Base-by-base conservation (phyloP, 1,140 invertebrate species). In the Ostrea edulis region DNA sequence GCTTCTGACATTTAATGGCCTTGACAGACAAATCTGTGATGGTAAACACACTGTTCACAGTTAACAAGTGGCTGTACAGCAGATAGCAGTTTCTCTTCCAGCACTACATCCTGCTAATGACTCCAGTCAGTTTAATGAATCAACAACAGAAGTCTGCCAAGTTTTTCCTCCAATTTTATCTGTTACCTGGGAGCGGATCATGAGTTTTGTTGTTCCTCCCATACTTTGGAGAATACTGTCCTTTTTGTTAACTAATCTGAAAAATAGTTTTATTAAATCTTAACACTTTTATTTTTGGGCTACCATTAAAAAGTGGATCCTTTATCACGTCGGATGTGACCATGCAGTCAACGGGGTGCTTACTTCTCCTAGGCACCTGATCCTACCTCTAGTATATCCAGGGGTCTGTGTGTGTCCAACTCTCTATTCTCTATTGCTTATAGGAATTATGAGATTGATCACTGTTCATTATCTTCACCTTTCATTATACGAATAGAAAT, bases 1-100 rank as follows among this genome's bases (percentile, higher is more conserved):
- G 55, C 14, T 62, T 20, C 55, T 62, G 55, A n/a, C 55, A n/a
- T 17, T 62, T n/a, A 62, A 17, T 62, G 14, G 55, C 68, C 68
- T 77, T 77, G 68, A 77, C 68, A 29, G 68, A 77, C 29, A 35
- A 77, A 11, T 29, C 68, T 29, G 25, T 22, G 68, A 29, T 14
- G 68, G 29, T 77, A 77, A 77, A 77, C 68, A 77, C 22, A 35
- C 0, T 35, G 25, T 77, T 77, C 29, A 29, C 12, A 35, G 68
- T 35, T 77, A 77, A 77, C 68, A 77, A 77, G 68, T 77, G 68
- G 25, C 68, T 77, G 68, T 77, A 25, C 17, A 5, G 22, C 68
- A 29, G 14, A 62, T 62, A 62, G 55, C 55, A 20, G 17, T 17
- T 17, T n/a, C n/a, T 17, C 55, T 62, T 62, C 55, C 25, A 12